Conservation (phyloP, 2,888 invertebrate species). For the Stegophylla sp. region DNA sequence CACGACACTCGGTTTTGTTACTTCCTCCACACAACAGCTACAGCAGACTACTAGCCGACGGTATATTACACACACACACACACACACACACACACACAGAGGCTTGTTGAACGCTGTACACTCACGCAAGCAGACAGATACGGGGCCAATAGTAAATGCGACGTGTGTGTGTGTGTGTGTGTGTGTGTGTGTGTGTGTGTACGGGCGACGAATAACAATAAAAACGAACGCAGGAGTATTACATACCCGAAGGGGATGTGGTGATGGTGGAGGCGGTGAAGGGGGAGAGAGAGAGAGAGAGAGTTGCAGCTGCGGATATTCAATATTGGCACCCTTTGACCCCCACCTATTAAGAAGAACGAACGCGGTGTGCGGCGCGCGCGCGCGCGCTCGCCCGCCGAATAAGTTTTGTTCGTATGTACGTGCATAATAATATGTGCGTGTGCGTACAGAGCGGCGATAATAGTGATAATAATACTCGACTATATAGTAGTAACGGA, state of each 20-base stretch:
- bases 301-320: constrained; percentile 58
- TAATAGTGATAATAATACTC: no score
- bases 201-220: constrained; percentile 38
- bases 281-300: neutral
- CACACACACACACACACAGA: no score
- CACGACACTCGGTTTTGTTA: neutral
- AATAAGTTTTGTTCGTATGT: no score
- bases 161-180: neutral
- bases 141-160: no score
- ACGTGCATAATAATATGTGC: neutral
- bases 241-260: constrained; percentile 50
- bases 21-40: no score
- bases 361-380: no score
- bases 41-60: no score
- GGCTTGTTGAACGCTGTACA: constrained; percentile 29
- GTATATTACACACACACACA: no score
- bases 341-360: constrained; percentile 43
- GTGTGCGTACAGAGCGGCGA: constrained; percentile 11
- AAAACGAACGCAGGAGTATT: constrained; percentile 33
- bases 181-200: neutral
- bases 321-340: constrained; percentile 59
- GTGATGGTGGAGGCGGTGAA: neutral
- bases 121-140: neutral
- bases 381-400: no score
- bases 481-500: no score